Conservation (phyloP, 1,140 invertebrate species). For the Penaeus vannamei region DNA sequence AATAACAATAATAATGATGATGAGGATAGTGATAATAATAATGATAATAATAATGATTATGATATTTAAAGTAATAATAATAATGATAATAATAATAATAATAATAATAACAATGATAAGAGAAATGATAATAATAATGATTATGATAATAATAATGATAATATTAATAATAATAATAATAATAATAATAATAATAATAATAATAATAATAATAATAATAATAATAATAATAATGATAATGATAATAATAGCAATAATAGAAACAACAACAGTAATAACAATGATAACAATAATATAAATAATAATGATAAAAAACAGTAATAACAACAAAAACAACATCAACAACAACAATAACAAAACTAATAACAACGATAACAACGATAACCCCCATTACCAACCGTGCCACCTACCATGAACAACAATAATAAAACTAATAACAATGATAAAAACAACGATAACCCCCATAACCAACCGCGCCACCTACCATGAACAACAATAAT, state of each 20-base stretch:
- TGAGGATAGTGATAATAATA: too few relatives aligned
- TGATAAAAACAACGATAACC: background rate
- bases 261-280: too few relatives aligned
- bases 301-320: too few relatives aligned
- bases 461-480: too few relatives aligned
- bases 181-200: slow-evolving; percentile 9
- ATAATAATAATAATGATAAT: slow-evolving; percentile 16
- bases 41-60: too few relatives aligned
- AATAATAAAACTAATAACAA: too few relatives aligned
- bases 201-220: slow-evolving; percentile 16
- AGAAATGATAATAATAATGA: too few relatives aligned
- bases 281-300: too few relatives aligned
- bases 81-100: slow-evolving; percentile 16
- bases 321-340: too few relatives aligned
- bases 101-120: slow-evolving; percentile 9
- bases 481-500: background rate
- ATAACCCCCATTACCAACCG: background rate
- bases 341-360: background rate
- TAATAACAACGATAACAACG: background rate
- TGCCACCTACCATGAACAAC: too few relatives aligned
- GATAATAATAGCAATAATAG: slow-evolving; percentile 16
- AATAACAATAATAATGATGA: slow-evolving; percentile 16
- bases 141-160: too few relatives aligned
- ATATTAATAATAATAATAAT: background rate
- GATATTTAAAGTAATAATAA: too few relatives aligned